Percentiles rank a stretch among this genome's conserved stretches.
These are phyloP conservation scores for Holothuria scabra DNA, from an alignment of 53 echinoderm and acorn worm species.

Conservation along the genomic window DNA sequence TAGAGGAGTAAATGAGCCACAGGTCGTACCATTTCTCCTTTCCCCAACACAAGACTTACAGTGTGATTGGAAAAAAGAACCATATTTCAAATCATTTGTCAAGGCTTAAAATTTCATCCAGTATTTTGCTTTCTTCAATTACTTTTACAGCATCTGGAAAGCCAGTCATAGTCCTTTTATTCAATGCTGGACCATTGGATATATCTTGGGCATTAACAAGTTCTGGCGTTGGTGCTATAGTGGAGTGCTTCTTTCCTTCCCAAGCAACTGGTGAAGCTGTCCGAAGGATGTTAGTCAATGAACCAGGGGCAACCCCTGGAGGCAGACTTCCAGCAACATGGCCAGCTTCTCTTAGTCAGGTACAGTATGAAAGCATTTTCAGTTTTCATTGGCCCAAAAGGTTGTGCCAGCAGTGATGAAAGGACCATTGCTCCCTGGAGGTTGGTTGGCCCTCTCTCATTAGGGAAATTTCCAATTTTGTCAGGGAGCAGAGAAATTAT, in stretches of 20 bases:
- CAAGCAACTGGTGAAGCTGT: slow-evolving; percentile 85
- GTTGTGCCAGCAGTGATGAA: too few species aligned
- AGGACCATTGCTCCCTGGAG: too few species aligned
- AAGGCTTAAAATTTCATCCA: neutral
- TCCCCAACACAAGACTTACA: too few species aligned
- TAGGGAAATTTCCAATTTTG: too few species aligned
- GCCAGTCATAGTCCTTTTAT: slow-evolving; percentile 80
- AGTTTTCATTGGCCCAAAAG: too few species aligned
- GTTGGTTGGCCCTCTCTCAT: too few species aligned
- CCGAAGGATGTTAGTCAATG: slow-evolving; percentile 64
- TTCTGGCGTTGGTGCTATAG: slow-evolving; percentile 73
- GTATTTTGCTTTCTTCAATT: neutral
- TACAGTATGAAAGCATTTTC: neutral
- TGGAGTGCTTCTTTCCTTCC: slow-evolving; percentile 90
- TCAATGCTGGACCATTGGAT: slow-evolving; percentile 93
- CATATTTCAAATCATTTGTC: neutral
- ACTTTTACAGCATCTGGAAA: slow-evolving; percentile 71
- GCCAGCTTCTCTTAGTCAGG: slow-evolving; percentile 78
- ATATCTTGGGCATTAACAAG: slow-evolving; percentile 76
- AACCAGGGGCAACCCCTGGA: slow-evolving; percentile 74
- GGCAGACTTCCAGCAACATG: slow-evolving; percentile 87
- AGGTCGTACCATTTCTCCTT: too few species aligned
- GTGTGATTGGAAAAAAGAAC: too few species aligned
- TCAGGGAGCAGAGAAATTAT: too few species aligned
- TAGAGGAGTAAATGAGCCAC: too few species aligned